Conservation (phyloP, 2,113 vertebrate species). For the Argyrosomus japonicus region DNA sequence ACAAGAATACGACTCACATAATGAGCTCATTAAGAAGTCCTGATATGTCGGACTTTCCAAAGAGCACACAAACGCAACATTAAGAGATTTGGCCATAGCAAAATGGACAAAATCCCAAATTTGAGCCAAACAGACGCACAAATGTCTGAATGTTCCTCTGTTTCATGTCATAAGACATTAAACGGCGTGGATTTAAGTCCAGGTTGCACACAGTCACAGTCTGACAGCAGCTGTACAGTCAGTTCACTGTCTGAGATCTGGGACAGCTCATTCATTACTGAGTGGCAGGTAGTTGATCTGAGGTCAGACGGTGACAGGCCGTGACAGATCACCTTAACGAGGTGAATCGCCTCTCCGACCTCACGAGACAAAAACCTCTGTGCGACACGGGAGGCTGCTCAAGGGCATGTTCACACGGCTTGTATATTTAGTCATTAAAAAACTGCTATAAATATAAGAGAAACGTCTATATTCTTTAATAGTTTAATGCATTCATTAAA, state of each 20-base stretch:
- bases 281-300: slow-evolving; percentile 50
- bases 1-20: background rate
- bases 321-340: slow-evolving; percentile 44
- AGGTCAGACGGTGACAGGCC: slow-evolving; percentile 33
- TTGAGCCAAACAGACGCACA: background rate
- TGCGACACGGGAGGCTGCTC: background rate
- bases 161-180: background rate
- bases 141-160: background rate
- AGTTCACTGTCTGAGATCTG: background rate
- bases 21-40: background rate
- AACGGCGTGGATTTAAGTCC: background rate
- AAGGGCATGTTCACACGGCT: background rate
- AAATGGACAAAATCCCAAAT: slow-evolving; percentile 5
- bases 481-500: too few species aligned
- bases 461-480: too few species aligned
- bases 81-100: background rate
- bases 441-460: too few species aligned
- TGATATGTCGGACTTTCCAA: background rate
- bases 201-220: background rate
- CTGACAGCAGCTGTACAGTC: background rate
- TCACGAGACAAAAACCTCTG: background rate
- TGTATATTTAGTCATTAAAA: background rate
- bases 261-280: slow-evolving; percentile 34
- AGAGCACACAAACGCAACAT: background rate
- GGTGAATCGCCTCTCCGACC: slow-evolving; percentile 23